A percentile compares a stretch with the other conserved stretches of the same genome.
phyloP scores from a whole-genome alignment of 1,140 invertebrate genomes.

The Micrasema minimum region DNA sequence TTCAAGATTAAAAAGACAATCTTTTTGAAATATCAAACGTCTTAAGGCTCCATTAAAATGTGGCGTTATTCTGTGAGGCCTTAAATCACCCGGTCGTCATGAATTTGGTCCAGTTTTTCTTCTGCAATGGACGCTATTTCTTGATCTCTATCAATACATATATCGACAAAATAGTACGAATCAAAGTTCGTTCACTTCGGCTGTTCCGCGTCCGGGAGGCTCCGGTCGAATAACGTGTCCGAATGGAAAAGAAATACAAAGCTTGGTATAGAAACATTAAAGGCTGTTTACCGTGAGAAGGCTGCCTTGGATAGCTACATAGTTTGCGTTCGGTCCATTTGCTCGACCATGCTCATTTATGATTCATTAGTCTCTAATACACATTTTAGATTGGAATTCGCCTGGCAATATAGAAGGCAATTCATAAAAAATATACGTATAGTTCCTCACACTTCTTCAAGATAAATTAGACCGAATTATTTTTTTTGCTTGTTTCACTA shows the following conservation, averaged over 20 bases:
- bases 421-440: constrained; percentile 2
- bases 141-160: too few relatives aligned
- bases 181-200: constrained; percentile 33
- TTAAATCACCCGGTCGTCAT: background rate
- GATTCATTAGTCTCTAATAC: constrained; percentile 34
- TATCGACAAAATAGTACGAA: too few relatives aligned
- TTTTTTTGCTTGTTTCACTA: too few relatives aligned
- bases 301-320: background rate
- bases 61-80: too few relatives aligned
- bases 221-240: constrained; percentile 18
- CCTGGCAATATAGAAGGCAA: constrained; percentile 6
- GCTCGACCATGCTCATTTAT: constrained; percentile 33
- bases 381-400: constrained; percentile 5
- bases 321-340: constrained; percentile 1
- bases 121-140: constrained; percentile 1
- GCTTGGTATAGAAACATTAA: constrained; percentile 13
- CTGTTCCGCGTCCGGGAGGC: constrained; percentile 13
- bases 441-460: too few relatives aligned
- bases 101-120: constrained; percentile 21
- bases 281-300: constrained; percentile 33
- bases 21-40: too few relatives aligned
- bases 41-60: too few relatives aligned
- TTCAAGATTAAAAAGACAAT: too few relatives aligned
- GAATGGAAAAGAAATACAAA: constrained; percentile 19
- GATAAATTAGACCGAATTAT: too few relatives aligned